phyloP scores from a whole-genome alignment of 2,888 invertebrate genomes.

The Lordiphosa andalusiaca region DNA sequence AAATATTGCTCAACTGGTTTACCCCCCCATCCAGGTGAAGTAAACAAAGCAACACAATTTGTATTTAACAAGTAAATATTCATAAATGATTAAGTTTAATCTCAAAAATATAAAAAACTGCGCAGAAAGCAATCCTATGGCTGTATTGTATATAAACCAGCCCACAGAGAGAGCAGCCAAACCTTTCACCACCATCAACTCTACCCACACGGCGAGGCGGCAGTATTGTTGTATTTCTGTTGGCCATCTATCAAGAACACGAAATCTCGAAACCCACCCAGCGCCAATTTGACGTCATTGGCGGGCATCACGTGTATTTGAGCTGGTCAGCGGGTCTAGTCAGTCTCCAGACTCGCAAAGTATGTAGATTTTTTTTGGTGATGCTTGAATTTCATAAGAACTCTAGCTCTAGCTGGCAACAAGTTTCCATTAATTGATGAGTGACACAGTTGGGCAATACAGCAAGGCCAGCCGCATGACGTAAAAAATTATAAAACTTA shows the following conservation, averaged over 20 bases:
- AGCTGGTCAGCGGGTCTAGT: constrained; percentile 14
- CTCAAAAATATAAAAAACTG: constrained; percentile 47
- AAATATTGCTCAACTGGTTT: constrained; percentile 12
- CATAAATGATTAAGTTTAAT: constrained; percentile 28
- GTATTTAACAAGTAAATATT: constrained; percentile 39
- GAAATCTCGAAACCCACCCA: constrained; percentile 10
- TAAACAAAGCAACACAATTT: constrained; percentile 42
- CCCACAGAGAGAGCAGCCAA: constrained; percentile 1
- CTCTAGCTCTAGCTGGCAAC: constrained; percentile 38
- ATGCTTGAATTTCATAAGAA: constrained; percentile 28
- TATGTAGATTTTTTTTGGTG: constrained; percentile 38
- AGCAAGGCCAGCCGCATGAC: constrained; percentile 25
- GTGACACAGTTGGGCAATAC: constrained; percentile 31
- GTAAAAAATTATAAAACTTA: constrained; percentile 17
- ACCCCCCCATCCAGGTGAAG: constrained; percentile 21
- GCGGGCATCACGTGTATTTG: constrained; percentile 27
- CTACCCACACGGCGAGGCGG: constrained; percentile 27
- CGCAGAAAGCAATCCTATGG: constrained; percentile 42
- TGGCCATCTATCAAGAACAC: constrained; percentile 47
- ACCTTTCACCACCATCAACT: constrained; percentile 50
- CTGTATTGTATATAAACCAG: no score
- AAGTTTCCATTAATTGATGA: constrained; percentile 25
- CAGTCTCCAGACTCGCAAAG: constrained; percentile 18
- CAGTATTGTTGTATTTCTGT: constrained; percentile 29
- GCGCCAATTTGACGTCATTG: constrained; percentile 57